Evolutionary conservation across 2,113 vertebrate species (phyloP), one percentile per base, ranked within the genome.

Genomic region (Albula glossodonta): DNA sequence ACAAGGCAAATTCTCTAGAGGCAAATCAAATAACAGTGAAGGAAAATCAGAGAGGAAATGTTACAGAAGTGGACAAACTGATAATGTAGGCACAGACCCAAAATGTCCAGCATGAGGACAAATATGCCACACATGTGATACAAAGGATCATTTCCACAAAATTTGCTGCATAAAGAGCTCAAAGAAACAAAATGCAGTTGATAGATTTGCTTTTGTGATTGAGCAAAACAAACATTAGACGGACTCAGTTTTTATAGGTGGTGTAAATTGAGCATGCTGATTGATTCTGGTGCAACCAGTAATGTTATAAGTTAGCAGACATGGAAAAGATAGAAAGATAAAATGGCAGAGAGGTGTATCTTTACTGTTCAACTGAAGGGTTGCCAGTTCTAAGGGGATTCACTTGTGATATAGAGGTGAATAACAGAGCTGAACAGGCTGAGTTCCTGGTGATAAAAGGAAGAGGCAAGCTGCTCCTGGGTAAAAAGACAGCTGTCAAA

Each of bases 181-280:
- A 7, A 48, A 19, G 51, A 86, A 15, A 41, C 60, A 81, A 41
- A 83, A 0, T 4, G 83, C 84, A 82, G 63, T 48, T 56, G 41
- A 17, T 13, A 48, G 83, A 87, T n/a, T 87, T 87, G 83, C 83
- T 53, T 89, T 87, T 85, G 56, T 80, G 31, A 41, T 89, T 8
- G 78, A 82, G 2, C 83, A 87, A 6, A 56, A 77, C 12, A 13
- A 3, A 11, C 56, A 51, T 6, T 78, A 63, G 79, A 89, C 4
- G 84, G 50, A 56, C 51, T 89, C 1, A 2, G n/a, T 84, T 7
- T 84, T 53, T 13, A 12, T 84, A 8, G 86, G 83, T 10, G 86
- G 57, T 51, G 78, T 87, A 50, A 74, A 81, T 7, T 31, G 2
- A 70, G 80, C 19, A 85, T 85, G 80, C 15, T 83, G 10, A 51